Evolutionary conservation across 2,113 vertebrate species (phyloP).

Genomic region (Tyrannus savana): DNA sequence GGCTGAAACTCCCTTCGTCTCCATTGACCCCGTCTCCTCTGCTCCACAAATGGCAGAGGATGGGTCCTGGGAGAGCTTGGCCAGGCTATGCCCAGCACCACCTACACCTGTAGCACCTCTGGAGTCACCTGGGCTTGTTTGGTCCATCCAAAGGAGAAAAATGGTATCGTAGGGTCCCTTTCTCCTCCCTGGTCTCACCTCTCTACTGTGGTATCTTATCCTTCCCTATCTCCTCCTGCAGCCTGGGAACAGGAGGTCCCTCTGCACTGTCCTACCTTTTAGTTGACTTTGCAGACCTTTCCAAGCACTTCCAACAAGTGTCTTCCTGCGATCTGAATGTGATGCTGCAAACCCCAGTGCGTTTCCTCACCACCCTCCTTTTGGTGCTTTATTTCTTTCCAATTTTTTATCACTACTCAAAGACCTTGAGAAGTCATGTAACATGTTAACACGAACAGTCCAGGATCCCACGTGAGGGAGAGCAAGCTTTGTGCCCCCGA

Average conservation of each 20-base stretch:
- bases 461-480: neutral
- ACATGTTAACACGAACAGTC: neutral
- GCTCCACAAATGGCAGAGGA: fast-evolving
- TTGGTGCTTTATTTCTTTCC: neutral
- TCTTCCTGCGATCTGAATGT: neutral
- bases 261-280: neutral
- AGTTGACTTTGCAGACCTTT: neutral
- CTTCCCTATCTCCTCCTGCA: neutral
- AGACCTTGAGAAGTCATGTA: neutral
- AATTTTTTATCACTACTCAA: neutral
- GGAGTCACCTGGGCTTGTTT: neutral
- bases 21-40: neutral
- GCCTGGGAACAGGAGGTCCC: neutral
- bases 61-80: neutral
- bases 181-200: neutral
- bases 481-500: neutral
- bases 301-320: neutral
- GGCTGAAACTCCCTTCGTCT: neutral
- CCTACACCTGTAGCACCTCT: neutral
- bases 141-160: neutral
- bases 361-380: neutral
- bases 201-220: neutral
- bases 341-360: neutral
- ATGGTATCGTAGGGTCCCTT: fast-evolving
- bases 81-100: neutral